These are phyloP conservation scores for Drosophila ananassae DNA, from an alignment of 1,140 invertebrate species.

Conservation along the genomic window DNA sequence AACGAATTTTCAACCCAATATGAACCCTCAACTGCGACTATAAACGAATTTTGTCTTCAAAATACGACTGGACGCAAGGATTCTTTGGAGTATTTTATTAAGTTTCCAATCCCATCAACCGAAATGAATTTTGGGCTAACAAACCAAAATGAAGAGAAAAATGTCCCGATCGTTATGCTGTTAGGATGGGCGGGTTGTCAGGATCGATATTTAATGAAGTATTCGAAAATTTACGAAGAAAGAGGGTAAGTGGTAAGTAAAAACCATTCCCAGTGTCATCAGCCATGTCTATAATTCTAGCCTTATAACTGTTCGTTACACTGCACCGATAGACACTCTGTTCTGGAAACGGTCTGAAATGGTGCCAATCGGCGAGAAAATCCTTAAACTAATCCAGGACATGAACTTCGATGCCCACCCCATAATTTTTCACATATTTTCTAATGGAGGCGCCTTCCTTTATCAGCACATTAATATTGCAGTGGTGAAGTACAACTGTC, in stretches of 20 bases:
- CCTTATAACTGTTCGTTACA: constrained; percentile 90
- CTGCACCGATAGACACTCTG: constrained; percentile 88
- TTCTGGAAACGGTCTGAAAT: constrained; percentile 88
- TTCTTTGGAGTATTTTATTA: constrained; percentile 87
- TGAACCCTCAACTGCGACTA: constrained; percentile 27
- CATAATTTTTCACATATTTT: constrained; percentile 92
- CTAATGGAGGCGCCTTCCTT: constrained; percentile 90
- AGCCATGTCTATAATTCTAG: constrained; percentile 81
- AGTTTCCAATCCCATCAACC: constrained; percentile 85
- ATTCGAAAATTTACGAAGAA: constrained; percentile 91
- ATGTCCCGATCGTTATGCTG: constrained; percentile 89
- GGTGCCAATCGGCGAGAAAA: constrained; percentile 86
- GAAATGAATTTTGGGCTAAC: constrained; percentile 85
- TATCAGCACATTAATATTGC: constrained; percentile 88
- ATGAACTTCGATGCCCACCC: constrained; percentile 89
- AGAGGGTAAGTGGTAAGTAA: constrained; percentile 86
- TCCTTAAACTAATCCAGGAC: constrained; percentile 88
- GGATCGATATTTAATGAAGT: constrained; percentile 91
- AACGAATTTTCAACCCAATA: constrained; percentile 46
- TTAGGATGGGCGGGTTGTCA: constrained; percentile 92
- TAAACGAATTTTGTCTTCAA: constrained; percentile 4
- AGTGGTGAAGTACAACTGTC: constrained; percentile 84
- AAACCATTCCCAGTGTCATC: not conserved
- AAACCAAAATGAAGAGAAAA: constrained; percentile 85
- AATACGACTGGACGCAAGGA: constrained; percentile 68